Base-by-base conservation (phyloP, 2,113 vertebrate species). In the Gopherus evgoodei region DNA sequence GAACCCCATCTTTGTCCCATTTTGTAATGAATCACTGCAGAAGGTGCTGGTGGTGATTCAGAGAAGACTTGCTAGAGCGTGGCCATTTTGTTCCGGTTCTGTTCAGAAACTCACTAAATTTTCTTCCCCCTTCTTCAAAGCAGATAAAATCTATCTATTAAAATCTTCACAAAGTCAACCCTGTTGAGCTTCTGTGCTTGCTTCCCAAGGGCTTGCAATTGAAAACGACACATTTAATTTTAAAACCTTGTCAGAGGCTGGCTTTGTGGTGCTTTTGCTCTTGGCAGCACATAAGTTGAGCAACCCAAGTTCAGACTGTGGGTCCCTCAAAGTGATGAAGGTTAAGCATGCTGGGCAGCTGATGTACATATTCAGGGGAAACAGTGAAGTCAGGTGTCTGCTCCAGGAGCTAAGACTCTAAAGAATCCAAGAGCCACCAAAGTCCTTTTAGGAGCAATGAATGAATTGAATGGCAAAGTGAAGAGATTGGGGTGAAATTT, bases 341-440 rank as follows among this genome's bases (percentile, higher is more conserved):
- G 56, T 1, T 1, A 65, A 86, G 25, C 31, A 6, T 0, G 0
- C 54, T 75, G 84, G 80, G 79, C 42, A 76, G 42, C 35, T 80
- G 4, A 24, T 50, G 29, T 29, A 52, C 72, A 76, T 44, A 44
- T 25, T 44, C 31, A 69, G 8, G 62, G 62, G 31, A n/a, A n/a
- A 19, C 35, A n/a, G 35, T 69, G 17, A 69, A 69, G 17, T 69
- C 59, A 62, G 59, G 29, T 62, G 12, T 62, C 59, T 13, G 13
- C 29, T 62, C 13, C 29, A 14, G 29, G 31, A 35, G 29, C 49
- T 8, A 0, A 0, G 76, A 21, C 42, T n/a, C 47, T 42, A 29
- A 52, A 38, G 11, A 24, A 31, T 86, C 19, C n/a, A 17, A 49
- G 19, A 54, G 31, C 50, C 54, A 59, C 11, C 31, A 1, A 6